Evolutionary conservation across 2,888 invertebrate genomes (phyloP).

Genomic region (Steinernema carpocapsae): DNA sequence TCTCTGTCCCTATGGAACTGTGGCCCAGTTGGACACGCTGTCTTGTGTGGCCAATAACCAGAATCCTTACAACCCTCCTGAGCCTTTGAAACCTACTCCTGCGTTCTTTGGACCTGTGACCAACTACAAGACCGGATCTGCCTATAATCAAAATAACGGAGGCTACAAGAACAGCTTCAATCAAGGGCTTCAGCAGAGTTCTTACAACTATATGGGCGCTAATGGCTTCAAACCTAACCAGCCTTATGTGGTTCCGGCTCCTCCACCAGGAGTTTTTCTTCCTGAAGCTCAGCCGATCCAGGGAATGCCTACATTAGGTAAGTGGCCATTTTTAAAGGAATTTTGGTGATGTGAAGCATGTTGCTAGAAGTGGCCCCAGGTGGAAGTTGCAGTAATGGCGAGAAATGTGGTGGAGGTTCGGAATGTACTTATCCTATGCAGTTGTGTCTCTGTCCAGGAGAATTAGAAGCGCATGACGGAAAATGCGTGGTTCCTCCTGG

Average conservation of each 20-base stretch:
- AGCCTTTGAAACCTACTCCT: neutral
- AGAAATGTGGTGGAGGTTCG: slow-evolving; percentile 65
- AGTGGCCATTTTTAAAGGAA: neutral
- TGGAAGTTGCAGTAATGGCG: slow-evolving; percentile 59
- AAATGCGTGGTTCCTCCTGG: slow-evolving; percentile 59
- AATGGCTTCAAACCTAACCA: slow-evolving; percentile 23
- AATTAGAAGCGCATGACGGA: slow-evolving; percentile 60
- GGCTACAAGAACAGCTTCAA: slow-evolving; percentile 23
- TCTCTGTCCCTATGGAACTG: slow-evolving; percentile 66
- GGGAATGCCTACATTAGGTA: slow-evolving; percentile 34
- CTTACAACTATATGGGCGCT: slow-evolving; percentile 17
- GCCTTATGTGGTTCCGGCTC: slow-evolving; percentile 16
- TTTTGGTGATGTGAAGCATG: neutral
- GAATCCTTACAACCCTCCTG: neutral
- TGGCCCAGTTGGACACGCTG: slow-evolving; percentile 63
- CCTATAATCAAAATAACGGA: slow-evolving; percentile 43
- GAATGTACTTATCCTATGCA: slow-evolving; percentile 62
- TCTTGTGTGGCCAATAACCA: slow-evolving; percentile 49
- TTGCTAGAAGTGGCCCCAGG: slow-evolving; percentile 55
- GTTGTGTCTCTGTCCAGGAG: slow-evolving; percentile 65
- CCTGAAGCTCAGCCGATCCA: slow-evolving; percentile 39
- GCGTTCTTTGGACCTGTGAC: slow-evolving; percentile 4
- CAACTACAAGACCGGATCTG: slow-evolving; percentile 38
- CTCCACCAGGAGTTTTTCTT: slow-evolving; percentile 30
- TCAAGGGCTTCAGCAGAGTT: slow-evolving; percentile 16